A percentile compares a stretch with the other conserved stretches of the same genome.
Evolutionary conservation across 2,797 vertebrate species (phyloP).

Genomic region (Ctenopoma multispine): DNA sequence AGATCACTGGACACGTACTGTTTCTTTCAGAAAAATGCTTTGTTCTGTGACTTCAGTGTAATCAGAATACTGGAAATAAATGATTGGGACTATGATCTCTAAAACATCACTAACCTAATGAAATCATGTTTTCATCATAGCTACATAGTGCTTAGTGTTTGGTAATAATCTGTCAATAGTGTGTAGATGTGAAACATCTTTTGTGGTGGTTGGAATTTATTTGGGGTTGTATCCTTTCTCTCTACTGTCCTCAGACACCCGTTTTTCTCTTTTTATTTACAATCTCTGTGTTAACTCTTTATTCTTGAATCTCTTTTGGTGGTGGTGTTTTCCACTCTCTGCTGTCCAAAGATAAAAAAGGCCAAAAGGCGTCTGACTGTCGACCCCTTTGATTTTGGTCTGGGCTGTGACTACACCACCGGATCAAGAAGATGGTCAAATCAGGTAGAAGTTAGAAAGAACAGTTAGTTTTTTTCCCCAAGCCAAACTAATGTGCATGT

Average conservation of each 20-base stretch:
- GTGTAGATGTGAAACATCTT: too few relatives aligned
- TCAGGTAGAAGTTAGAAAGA: constrained; percentile 69
- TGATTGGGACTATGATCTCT: too few relatives aligned
- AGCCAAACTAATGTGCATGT: constrained; percentile 8
- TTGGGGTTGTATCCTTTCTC: background rate
- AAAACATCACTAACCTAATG: too few relatives aligned
- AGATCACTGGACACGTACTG: too few relatives aligned
- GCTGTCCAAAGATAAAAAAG: constrained; percentile 83
- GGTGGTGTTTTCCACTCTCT: constrained; percentile 42
- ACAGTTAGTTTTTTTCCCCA: background rate
- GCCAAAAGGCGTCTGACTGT: constrained; percentile 90
- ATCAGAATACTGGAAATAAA: too few relatives aligned
- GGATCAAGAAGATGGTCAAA: constrained; percentile 70
- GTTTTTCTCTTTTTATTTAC: background rate
- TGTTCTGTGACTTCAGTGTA: too few relatives aligned
- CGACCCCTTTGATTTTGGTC: constrained; percentile 87
- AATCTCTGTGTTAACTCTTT: background rate
- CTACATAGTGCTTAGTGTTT: background rate
- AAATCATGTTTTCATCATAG: too few relatives aligned
- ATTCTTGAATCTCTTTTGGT: constrained; percentile 32
- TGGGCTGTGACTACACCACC: constrained; percentile 81
- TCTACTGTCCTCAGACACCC: background rate
- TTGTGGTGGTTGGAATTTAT: background rate
- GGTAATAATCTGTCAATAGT: background rate
- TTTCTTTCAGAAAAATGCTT: too few relatives aligned